A percentile compares a stretch with the other conserved stretches of the same genome.
phyloP scores from a whole-genome alignment of 2,888 invertebrate species.

The Pilophorus perplexus region DNA sequence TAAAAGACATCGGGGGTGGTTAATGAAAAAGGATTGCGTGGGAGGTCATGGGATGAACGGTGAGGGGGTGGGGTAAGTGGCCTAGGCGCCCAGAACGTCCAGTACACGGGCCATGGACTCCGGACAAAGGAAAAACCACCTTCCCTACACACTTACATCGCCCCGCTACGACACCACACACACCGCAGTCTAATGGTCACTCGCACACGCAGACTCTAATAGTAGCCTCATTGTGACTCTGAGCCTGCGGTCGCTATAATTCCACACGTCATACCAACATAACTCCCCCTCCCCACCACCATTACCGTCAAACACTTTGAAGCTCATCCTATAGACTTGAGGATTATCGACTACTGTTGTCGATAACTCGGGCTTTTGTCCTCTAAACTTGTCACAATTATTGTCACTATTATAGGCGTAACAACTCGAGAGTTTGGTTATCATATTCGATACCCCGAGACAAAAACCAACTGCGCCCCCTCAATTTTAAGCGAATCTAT shows the following conservation, averaged over 20 bases:
- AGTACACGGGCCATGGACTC: constrained; percentile 17
- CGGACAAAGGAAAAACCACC: constrained; percentile 23
- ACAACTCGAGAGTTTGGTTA: no score
- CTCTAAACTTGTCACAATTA: no score
- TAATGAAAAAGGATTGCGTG: constrained; percentile 17
- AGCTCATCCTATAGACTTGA: no score
- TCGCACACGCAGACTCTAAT: constrained; percentile 26
- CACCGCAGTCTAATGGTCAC: constrained; percentile 31
- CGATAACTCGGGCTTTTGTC: no score
- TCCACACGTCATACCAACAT: constrained; percentile 30
- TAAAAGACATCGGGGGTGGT: background rate
- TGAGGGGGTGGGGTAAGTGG: constrained; percentile 17
- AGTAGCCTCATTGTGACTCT: constrained; percentile 17
- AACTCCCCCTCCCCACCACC: background rate
- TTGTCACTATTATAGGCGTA: no score
- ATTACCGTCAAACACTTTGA: background rate
- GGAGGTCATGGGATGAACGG: constrained; percentile 4
- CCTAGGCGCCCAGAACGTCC: constrained; percentile 9
- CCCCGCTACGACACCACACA: no score
- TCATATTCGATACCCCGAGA: no score
- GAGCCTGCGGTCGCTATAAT: constrained; percentile 26
- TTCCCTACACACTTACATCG: no score
- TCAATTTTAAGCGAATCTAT: no score
- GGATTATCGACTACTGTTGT: no score
- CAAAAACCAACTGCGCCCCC: no score